Evolutionary conservation across 2,113 vertebrate genomes (phyloP), one percentile per base, ranked within the genome.

Genomic region (Nerophis ophidion): DNA sequence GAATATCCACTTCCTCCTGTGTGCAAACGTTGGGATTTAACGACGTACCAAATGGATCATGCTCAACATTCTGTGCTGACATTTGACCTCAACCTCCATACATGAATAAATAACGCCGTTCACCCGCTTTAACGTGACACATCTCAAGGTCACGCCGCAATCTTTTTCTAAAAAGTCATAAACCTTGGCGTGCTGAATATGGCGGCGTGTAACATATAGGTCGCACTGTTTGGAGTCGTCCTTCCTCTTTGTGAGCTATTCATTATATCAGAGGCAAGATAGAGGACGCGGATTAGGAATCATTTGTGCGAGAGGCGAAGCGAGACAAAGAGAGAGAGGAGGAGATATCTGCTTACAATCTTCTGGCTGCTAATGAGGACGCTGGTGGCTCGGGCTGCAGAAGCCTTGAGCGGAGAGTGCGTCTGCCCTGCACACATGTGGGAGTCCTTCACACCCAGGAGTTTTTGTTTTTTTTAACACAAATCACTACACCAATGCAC

Each of bases 291-390:
- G 70, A 75, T 76, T 66, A 71, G 55, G 70, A 60, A 48, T 70
- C 57, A 72, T 79, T 83, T 83, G 70, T 71, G 71, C 17, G 47
- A 26, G 15, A 69, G 70, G 63, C 8, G 15, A 68, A 55, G 52
- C 74, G 19, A 40, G 55, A 69, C 44, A 54, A 60, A 36, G 61
- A 57, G 60, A 66, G 19, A 45, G 52, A 69, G 48, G 51, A 60
- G 42, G 61, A 59, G 60, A 66, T 69, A 78, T 86, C 76, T 76
- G 70, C 59, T 73, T 75, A 59, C 63, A 19, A 76, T 74, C 68
- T 77, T 71, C 62, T 74, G 75, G 57, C 59, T 70, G 57, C 77
- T 84, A 86, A 86, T 87, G 84, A 86, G 81, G 72, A 80, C 57
- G 67, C 70, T 71, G 67, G 52, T 71, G 57, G 65, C 62, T 72